Conservation (phyloP, 1,140 invertebrate genomes). For the Caenorhabditis inopinata region DNA sequence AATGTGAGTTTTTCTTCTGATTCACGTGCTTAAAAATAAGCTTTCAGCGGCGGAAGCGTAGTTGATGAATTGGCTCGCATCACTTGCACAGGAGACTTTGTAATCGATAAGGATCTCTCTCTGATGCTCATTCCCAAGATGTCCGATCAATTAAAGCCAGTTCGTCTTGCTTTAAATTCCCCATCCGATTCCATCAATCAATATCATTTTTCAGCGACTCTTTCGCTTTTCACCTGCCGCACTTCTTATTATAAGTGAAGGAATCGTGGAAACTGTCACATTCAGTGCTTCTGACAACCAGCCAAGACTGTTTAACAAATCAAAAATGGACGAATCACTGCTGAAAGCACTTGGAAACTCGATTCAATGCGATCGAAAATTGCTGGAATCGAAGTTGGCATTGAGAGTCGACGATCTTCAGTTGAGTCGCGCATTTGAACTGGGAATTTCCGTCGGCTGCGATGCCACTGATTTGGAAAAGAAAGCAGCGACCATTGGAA, state of each 20-base stretch:
- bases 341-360: slow-evolving; percentile 27
- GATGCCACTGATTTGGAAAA: slow-evolving; percentile 3
- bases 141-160: neutral
- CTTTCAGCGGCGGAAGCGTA: neutral
- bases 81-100: slow-evolving; percentile 7
- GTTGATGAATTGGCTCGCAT: slow-evolving; percentile 4
- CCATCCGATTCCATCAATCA: neutral
- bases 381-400: neutral
- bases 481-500: slow-evolving; percentile 36
- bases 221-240: neutral
- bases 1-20: neutral
- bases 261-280: slow-evolving; percentile 53
- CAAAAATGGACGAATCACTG: slow-evolving; percentile 59
- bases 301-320: slow-evolving; percentile 57
- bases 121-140: slow-evolving; percentile 9
- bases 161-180: neutral
- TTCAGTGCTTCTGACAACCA: slow-evolving; percentile 57
- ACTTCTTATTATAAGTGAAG: slow-evolving; percentile 35
- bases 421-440: slow-evolving; percentile 47
- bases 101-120: neutral
- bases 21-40: neutral
- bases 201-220: neutral
- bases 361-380: slow-evolving; percentile 28
- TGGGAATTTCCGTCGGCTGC: slow-evolving; percentile 61
- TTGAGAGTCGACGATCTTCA: slow-evolving; percentile 36